phyloP scores from a whole-genome alignment of 2,113 vertebrate species.

The Delphinus delphis region DNA sequence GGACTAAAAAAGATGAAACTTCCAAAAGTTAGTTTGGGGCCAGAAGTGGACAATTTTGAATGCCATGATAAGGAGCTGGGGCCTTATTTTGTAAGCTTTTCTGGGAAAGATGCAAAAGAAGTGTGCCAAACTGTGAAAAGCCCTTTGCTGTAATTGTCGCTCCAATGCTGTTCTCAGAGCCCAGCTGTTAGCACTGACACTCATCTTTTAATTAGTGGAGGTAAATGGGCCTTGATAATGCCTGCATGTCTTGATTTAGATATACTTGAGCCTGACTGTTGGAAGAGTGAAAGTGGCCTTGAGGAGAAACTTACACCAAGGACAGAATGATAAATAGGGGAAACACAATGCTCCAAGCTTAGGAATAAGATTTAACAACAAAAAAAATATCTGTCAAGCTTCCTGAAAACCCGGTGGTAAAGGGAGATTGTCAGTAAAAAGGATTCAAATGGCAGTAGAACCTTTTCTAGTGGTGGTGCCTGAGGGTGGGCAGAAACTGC shows the following conservation, averaged over 20 bases:
- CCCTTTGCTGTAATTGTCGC: background rate
- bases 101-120: background rate
- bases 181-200: background rate
- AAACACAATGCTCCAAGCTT: conserved; percentile 63
- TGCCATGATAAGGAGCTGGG: background rate
- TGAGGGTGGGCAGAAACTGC: background rate
- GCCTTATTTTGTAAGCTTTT: background rate
- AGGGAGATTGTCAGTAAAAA: conserved; percentile 80
- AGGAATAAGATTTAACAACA: conserved; percentile 81
- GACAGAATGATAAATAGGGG: conserved; percentile 81
- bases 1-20: background rate
- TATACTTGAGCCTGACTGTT: conserved; percentile 78
- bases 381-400: conserved; percentile 80
- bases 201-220: conserved; percentile 61
- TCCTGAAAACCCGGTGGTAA: conserved; percentile 74
- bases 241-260: conserved; percentile 72
- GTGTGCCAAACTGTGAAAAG: background rate
- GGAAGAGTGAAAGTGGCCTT: conserved; percentile 80
- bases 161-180: background rate
- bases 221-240: conserved; percentile 77
- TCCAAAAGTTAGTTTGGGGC: background rate
- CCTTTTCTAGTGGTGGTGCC: conserved; percentile 44
- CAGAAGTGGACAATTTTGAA: background rate
- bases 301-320: conserved; percentile 83
- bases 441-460: conserved; percentile 54